Evolutionary conservation across 2,113 vertebrate genomes (phyloP), one percentile per base, ranked within the genome.

Genomic region (Pseudorectes ferrugineus): DNA sequence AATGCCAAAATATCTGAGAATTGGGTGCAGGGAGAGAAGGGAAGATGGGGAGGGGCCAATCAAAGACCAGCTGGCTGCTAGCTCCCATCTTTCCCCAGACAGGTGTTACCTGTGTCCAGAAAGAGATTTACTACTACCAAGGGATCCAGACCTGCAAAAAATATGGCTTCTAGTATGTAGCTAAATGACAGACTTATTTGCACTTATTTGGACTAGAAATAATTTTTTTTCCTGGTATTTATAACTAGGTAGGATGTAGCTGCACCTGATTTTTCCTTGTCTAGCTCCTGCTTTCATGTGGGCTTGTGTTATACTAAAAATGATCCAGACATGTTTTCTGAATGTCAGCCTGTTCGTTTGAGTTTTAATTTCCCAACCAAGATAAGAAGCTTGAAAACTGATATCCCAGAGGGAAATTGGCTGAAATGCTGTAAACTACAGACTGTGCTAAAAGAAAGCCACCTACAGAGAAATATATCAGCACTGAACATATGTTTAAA

Each of bases 401-500:
- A 96, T 95, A 48, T 85, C 67, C 81, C 81, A 83, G 84, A 87
- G 61, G 93, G 90, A 97, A 95, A 96, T 43, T 89, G 87, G 85
- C 73, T 57, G 86, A 94, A 97, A 82, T 71, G 28, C 79, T 94
- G 48, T 71, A 85, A 86, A 89, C 76, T 95, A 72, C 75, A 95
- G 77, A 57, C 65, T 68, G 82, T 40, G 33, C 57, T 70, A 89
- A 82, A 74, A 97, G 81, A 67, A 95, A 95, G 57, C 38, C 49
- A 80, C 66, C 86, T 93, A 86, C 48, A 6, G 94, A 95, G 77
- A 96, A 95, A 85, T 76, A 94, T 86, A 94, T 94, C 83, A 92
- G 58, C 31, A 68, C 54, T 51, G 71, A 96, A 88, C 92, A 95
- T 94, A 93, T 87, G 91, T 93, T 96, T 92, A 85, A 96, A 96